Evolutionary conservation across 2,113 vertebrate genomes (phyloP).

Genomic region (Solea solea): DNA sequence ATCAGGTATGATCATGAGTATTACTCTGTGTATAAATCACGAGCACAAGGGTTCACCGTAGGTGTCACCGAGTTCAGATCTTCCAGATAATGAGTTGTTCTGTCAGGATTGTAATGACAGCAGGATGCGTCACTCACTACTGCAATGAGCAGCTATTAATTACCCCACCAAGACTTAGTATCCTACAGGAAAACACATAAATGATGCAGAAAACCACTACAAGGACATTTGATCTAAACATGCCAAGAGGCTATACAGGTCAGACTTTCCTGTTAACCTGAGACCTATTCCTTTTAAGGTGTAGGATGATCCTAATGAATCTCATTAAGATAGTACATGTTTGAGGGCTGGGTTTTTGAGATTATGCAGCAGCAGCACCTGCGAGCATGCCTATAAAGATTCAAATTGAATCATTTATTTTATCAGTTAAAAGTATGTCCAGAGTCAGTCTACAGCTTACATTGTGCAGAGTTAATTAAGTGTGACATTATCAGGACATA

Average conservation of each 20-base stretch:
- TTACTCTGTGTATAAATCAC: neutral
- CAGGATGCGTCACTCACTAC: neutral
- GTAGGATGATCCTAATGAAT: constrained; percentile 24
- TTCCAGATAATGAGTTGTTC: neutral
- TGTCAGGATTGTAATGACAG: neutral
- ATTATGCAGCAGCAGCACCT: constrained; percentile 7
- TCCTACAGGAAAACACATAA: constrained; percentile 43
- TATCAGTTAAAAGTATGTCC: neutral
- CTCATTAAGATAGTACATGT: neutral
- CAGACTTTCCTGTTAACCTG: neutral
- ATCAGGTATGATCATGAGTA: constrained; percentile 85
- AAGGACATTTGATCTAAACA: constrained; percentile 47
- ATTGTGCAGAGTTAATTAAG: neutral
- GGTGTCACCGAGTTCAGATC: neutral
- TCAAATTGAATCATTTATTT: neutral
- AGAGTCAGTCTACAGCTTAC: neutral
- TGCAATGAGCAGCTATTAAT: constrained; percentile 17
- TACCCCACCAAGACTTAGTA: neutral
- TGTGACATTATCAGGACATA: too few relatives aligned
- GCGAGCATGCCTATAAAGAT: neutral
- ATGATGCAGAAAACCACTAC: constrained; percentile 48
- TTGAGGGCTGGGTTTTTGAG: constrained; percentile 1
- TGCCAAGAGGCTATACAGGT: constrained; percentile 16
- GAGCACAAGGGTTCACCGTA: neutral
- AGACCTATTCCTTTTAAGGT: constrained; percentile 13